A percentile compares a stretch with the other conserved stretches of the same genome.
phyloP scores from a whole-genome alignment of 2,113 vertebrate genomes.

The zebrafish (Danio rerio) region GRCz12tu NC_133181.1:9535501-9536000 shows the following conservation, averaged over 20 bases:
- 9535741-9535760: slow-evolving; percentile 95
- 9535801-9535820: neutral
- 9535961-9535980: too few species aligned
- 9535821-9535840: too few species aligned
- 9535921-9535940: slow-evolving; percentile 88
- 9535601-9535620: neutral
- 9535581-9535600: neutral
- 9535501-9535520: neutral
- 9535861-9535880: slow-evolving; percentile 64
- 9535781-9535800: neutral
- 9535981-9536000: too few species aligned
- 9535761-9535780: slow-evolving; percentile 85
- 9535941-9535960: too few species aligned
- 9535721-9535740: slow-evolving; percentile 86
- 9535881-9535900: slow-evolving; percentile 96
- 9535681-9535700: too few species aligned
- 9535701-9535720: slow-evolving; percentile 23
- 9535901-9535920: slow-evolving; percentile 99
- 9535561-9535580: neutral
- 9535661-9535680: neutral
- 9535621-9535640: neutral
- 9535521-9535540: neutral
- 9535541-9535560: slow-evolving; percentile 1
- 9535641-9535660: neutral
- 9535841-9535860: too few species aligned